Conservation (phyloP, 2,113 vertebrate genomes). For the Saimiri boliviensis region DNA sequence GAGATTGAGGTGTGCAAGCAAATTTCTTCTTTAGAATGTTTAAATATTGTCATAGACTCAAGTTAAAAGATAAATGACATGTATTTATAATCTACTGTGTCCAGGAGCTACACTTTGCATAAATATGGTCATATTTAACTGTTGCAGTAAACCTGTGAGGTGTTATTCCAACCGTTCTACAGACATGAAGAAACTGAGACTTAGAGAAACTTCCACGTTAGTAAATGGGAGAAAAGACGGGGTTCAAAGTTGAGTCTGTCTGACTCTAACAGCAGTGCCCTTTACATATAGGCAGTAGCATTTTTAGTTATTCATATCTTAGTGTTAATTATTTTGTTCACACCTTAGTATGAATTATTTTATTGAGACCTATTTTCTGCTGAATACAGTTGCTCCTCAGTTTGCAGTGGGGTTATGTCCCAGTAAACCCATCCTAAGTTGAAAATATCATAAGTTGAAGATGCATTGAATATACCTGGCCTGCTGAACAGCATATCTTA, state of each 20-base stretch:
- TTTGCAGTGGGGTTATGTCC: background rate
- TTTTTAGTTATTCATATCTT: background rate
- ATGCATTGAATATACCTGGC: background rate
- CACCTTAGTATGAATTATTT: background rate
- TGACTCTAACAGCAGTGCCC: background rate
- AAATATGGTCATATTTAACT: background rate
- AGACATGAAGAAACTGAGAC: background rate
- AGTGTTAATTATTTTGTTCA: background rate
- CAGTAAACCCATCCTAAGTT: background rate
- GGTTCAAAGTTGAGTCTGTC: background rate
- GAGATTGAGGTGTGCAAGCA: background rate
- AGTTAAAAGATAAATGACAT: background rate
- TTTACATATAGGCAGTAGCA: background rate
- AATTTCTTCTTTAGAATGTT: background rate
- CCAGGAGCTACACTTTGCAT: background rate
- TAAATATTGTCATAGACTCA: background rate
- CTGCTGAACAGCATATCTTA: background rate
- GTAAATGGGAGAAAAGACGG: background rate
- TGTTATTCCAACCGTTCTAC: background rate
- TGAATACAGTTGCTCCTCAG: background rate
- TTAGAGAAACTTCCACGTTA: background rate
- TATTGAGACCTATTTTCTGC: constrained; percentile 10
- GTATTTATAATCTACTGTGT: background rate
- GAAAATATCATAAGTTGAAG: background rate
- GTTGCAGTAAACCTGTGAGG: background rate